These are phyloP conservation scores for Siphamia tubifer DNA, from an alignment of 2,113 vertebrate species.

Conservation along the genomic window DNA sequence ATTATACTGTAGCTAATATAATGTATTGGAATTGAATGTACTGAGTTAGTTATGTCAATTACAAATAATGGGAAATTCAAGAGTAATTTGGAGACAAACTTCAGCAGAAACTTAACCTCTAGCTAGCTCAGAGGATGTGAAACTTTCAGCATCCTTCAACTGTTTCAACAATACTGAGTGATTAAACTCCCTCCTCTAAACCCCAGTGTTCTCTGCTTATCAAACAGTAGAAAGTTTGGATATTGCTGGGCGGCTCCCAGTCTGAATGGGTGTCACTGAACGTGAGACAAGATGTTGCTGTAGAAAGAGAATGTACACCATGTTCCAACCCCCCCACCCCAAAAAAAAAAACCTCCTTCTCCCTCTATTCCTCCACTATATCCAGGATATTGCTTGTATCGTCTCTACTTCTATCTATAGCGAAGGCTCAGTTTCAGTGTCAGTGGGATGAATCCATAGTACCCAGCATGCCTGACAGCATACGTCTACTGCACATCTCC, in stretches of 20 bases:
- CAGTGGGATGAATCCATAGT: slow-evolving; percentile 53
- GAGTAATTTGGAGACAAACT: too few relatives aligned
- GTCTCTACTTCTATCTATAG: slow-evolving; percentile 6
- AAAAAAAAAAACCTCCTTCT: background rate
- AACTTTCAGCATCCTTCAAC: too few relatives aligned
- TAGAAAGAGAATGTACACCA: background rate
- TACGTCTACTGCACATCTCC: slow-evolving; percentile 35
- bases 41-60: too few relatives aligned
- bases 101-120: too few relatives aligned
- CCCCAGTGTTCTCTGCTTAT: background rate
- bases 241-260: background rate
- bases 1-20: too few relatives aligned
- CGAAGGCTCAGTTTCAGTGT: background rate
- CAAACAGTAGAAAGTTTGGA: background rate
- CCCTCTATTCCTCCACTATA: background rate
- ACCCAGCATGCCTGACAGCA: slow-evolving; percentile 39
- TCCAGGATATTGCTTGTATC: slow-evolving; percentile 1
- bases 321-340: too few relatives aligned
- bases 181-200: too few relatives aligned
- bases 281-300: background rate
- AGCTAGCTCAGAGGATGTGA: too few relatives aligned
- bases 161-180: too few relatives aligned
- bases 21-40: too few relatives aligned
- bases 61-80: too few relatives aligned
- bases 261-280: background rate